Percentiles rank a stretch among this genome's conserved stretches.
Evolutionary conservation across 2,888 invertebrate genomes (phyloP).

Genomic region (Gerris lacustris): DNA sequence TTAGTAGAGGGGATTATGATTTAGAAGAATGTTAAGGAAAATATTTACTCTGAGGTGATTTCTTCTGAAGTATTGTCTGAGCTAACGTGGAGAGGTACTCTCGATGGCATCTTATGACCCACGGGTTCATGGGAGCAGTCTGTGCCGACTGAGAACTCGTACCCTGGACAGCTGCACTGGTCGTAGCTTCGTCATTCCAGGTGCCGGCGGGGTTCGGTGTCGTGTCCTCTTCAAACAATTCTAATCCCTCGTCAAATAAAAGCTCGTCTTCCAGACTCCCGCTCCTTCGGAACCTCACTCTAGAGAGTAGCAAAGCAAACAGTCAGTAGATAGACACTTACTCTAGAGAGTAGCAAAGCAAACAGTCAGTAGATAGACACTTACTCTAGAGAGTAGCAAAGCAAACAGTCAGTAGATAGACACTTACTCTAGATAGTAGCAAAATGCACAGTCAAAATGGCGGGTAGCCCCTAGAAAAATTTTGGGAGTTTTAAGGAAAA

Average conservation of each 20-base stretch:
- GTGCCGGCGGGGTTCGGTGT: background rate
- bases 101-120: slow-evolving; percentile 43
- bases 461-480: too few relatives aligned
- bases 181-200: slow-evolving; percentile 2
- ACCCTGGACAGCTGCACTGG: slow-evolving; percentile 7
- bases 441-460: too few relatives aligned
- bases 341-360: too few relatives aligned
- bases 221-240: slow-evolving; percentile 21
- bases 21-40: too few relatives aligned
- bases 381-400: too few relatives aligned
- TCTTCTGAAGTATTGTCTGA: slow-evolving; percentile 17
- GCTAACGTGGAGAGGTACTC: slow-evolving; percentile 29
- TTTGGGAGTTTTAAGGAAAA: too few relatives aligned
- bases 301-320: too few relatives aligned
- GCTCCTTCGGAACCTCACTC: slow-evolving; percentile 19
- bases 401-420: too few relatives aligned
- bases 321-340: too few relatives aligned
- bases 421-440: too few relatives aligned
- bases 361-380: too few relatives aligned
- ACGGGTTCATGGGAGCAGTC: slow-evolving; percentile 38
- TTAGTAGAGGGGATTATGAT: too few relatives aligned
- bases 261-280: slow-evolving; percentile 28
- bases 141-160: background rate
- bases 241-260: slow-evolving; percentile 16
- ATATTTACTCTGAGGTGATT: slow-evolving; percentile 26